phyloP scores from a whole-genome alignment of 2,888 invertebrate genomes.

The Philereme vetulata region DNA sequence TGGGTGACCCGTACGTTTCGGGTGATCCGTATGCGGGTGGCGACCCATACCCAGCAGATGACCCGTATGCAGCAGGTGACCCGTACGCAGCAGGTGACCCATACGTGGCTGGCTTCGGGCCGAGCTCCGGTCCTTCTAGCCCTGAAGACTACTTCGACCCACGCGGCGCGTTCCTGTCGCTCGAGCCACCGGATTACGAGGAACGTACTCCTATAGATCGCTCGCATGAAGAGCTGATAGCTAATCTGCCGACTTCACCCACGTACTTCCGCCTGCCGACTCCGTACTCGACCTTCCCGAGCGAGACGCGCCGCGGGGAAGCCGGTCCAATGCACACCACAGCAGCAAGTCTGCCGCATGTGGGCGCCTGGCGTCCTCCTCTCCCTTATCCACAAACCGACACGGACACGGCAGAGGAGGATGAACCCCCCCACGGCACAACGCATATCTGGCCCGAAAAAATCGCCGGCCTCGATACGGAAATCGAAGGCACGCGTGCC shows the following conservation, averaged over 20 bases:
- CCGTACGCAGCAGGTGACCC: slow-evolving; percentile 29
- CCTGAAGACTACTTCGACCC: slow-evolving; percentile 87
- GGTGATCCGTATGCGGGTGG: slow-evolving; percentile 54
- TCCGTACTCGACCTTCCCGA: slow-evolving; percentile 85
- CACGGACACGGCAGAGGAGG: slow-evolving; percentile 69
- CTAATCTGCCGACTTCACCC: slow-evolving; percentile 77
- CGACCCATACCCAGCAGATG: slow-evolving; percentile 52
- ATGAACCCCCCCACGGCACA: slow-evolving; percentile 73
- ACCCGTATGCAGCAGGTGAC: slow-evolving; percentile 63
- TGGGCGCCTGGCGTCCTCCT: slow-evolving; percentile 74
- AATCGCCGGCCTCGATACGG: slow-evolving; percentile 79
- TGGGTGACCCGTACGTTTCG: slow-evolving; percentile 47
- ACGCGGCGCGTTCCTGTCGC: slow-evolving; percentile 72
- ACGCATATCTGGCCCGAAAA: slow-evolving; percentile 80
- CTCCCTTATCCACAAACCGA: slow-evolving; percentile 10
- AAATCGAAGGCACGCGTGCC: slow-evolving; percentile 73
- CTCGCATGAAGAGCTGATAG: slow-evolving; percentile 84
- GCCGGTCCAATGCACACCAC: slow-evolving; percentile 86
- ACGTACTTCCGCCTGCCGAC: slow-evolving; percentile 83
- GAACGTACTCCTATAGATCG: slow-evolving; percentile 82
- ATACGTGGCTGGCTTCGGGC: slow-evolving; percentile 74
- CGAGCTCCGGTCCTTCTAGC: slow-evolving; percentile 85
- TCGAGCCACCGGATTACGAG: slow-evolving; percentile 73
- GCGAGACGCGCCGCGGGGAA: slow-evolving; percentile 83
- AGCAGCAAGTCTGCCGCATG: slow-evolving; percentile 88